Evolutionary conservation across 92 coral and sea anemone species (phyloP).

Genomic region (Montipora capitata): DNA sequence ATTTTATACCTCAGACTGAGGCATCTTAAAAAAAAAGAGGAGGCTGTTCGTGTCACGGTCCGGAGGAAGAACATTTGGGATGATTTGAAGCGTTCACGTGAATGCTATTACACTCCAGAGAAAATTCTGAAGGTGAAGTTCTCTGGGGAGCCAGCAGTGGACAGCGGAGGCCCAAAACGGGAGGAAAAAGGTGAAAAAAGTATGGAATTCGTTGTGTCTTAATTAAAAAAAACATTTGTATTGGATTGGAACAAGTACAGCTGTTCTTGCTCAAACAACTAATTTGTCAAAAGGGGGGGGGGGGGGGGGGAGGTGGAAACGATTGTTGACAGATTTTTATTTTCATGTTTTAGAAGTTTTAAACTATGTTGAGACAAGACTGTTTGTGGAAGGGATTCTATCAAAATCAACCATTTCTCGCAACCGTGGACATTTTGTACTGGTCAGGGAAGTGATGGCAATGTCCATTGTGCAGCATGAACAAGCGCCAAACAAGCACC

Average conservation of each 20-base stretch:
- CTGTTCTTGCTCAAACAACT: neutral
- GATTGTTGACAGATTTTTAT: too few relatives aligned
- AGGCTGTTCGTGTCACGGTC: conserved; percentile 35
- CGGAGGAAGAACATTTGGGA: too few relatives aligned
- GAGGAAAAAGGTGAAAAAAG: too few relatives aligned
- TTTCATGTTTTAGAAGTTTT: neutral
- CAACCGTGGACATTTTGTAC: conserved; percentile 11
- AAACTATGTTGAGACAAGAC: neutral
- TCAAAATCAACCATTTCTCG: neutral
- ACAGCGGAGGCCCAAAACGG: too few relatives aligned
- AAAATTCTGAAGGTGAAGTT: conserved; percentile 19
- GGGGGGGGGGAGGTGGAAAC: too few relatives aligned
- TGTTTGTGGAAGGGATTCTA: neutral
- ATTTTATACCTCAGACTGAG: neutral
- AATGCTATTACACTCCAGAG: conserved; percentile 37
- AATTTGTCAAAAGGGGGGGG: too few relatives aligned
- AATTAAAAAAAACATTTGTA: too few relatives aligned
- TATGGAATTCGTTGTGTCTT: too few relatives aligned
- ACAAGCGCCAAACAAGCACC: too few relatives aligned
- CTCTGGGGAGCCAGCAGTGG: conserved; percentile 44
- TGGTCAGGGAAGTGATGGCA: too few relatives aligned
- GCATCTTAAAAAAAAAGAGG: neutral
- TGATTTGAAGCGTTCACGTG: conserved; percentile 39
- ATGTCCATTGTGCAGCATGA: too few relatives aligned
- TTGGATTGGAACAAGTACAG: too few relatives aligned